Evolutionary conservation across 2,888 invertebrate genomes (phyloP), one percentile per base, ranked within the genome.

Genomic region (Apomyelois bistriatella): DNA sequence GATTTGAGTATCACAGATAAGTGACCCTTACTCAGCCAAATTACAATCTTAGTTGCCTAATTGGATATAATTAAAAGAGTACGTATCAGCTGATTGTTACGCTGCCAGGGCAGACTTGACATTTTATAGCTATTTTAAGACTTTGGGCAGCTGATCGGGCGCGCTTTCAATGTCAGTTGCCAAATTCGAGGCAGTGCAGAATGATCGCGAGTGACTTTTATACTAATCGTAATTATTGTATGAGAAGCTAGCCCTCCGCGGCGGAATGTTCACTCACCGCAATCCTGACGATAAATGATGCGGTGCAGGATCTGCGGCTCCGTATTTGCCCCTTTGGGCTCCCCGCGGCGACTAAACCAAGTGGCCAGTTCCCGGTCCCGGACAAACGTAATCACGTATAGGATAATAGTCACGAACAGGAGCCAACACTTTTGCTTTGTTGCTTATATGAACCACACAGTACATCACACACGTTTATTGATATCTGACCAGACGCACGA

Each of bases 41-140:
- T 58, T 58, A 54, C 70, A 72, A 75, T 76, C 53, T 58, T 68
- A 76, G 81, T 83, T 84, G 83, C 74, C 82, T 80, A 84, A 87
- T 83, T 82, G 70, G 72, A 75, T 83, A 82, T 81, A 85, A 85
- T 85, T 85, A 82, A 78, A 80, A 74, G 78, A 70, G 74, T 79
- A 72, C 72, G 74, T 76, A 89, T 88, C 90, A 90, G 90, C 90
- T 90, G 90, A 90, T 88, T 74, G 74, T 71, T 74, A 67, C 77
- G 76, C 78, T 88, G 86, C 86, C 87, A 87, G 84, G 77, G 79
- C 82, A 82, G 82, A 76, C 85, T 83, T 84, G 82, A 79, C 81
- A 84, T 86, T 85, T 85, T 85, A 86, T 80, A 66, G 83, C 86
- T 90, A 90, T 90, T 89, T 90, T 89, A 87, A 88, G 90, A 86